A percentile compares a stretch with the other conserved stretches of the same genome.
These are phyloP conservation scores for Aspidiotus rigidus DNA, from an alignment of 2,888 invertebrate species.

Conservation along the genomic window DNA sequence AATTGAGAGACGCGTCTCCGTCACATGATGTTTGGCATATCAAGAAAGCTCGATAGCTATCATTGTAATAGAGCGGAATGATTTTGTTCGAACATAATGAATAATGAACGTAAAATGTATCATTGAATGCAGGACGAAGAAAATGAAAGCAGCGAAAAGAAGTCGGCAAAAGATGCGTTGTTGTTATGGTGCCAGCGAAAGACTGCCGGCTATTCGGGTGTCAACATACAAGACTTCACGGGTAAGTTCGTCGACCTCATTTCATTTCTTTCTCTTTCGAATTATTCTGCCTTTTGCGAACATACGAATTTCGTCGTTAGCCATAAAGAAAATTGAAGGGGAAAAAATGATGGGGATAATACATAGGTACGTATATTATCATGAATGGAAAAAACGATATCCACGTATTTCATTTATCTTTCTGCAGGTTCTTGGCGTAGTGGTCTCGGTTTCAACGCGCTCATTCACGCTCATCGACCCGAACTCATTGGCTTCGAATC, in stretches of 20 bases:
- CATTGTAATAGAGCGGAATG: too few species aligned
- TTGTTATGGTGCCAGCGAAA: conserved; percentile 98
- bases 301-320: too few species aligned
- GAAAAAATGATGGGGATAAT: too few species aligned
- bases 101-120: not conserved
- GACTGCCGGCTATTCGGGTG: conserved; percentile 86
- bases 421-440: conserved; percentile 78
- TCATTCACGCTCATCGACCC: conserved; percentile 94
- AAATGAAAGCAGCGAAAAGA: conserved; percentile 93
- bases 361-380: too few species aligned
- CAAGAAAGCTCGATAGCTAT: too few species aligned
- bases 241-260: conserved; percentile 41
- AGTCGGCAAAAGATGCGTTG: conserved; percentile 96
- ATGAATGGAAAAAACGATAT: too few species aligned
- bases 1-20: not conserved
- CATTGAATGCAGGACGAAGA: conserved; percentile 67
- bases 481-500: conserved; percentile 84
- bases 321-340: too few species aligned
- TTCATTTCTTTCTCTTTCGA: not conserved
- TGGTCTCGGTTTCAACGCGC: conserved; percentile 95
- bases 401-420: too few species aligned
- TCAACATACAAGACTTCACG: conserved; percentile 80
- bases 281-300: too few species aligned
- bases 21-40: too few species aligned
- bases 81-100: not conserved